These are phyloP conservation scores for Pyrrhosoma nymphula DNA, from an alignment of 2,888 invertebrate species.

Conservation along the genomic window DNA sequence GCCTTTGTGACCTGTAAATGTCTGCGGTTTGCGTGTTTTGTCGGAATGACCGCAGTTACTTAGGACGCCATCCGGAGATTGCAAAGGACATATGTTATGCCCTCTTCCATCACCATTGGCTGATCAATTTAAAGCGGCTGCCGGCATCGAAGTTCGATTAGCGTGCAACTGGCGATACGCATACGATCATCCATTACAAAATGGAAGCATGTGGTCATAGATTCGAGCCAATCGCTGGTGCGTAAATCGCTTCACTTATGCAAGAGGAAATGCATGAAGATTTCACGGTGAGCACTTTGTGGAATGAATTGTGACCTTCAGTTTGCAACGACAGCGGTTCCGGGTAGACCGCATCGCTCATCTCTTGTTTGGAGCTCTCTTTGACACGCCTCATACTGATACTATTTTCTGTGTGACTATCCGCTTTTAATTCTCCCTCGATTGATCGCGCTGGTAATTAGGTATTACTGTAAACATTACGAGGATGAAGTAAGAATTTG, in stretches of 20 bases:
- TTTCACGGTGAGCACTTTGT: neutral
- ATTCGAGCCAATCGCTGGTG: neutral
- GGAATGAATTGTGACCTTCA: neutral
- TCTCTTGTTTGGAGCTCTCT: neutral
- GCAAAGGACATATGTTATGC: neutral
- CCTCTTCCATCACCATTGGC: neutral
- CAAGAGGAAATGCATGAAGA: neutral
- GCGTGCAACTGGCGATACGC: neutral
- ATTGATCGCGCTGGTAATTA: too few species aligned
- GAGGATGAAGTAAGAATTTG: too few species aligned
- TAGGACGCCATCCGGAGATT: neutral
- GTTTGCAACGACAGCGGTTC: neutral
- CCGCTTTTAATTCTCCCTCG: too few species aligned
- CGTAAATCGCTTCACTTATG: neutral
- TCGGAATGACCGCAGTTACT: too few species aligned
- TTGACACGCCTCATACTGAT: neutral
- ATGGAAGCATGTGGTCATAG: neutral
- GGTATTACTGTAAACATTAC: too few species aligned
- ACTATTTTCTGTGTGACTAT: neutral
- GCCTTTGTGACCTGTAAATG: too few species aligned
- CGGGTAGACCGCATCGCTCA: neutral
- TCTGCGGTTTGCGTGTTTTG: too few species aligned
- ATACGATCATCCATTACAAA: neutral
- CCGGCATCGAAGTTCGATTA: neutral
- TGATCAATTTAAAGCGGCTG: neutral